These are phyloP conservation scores for Scatophagus argus DNA, from an alignment of 2,113 vertebrate genomes.

Conservation along the genomic window DNA sequence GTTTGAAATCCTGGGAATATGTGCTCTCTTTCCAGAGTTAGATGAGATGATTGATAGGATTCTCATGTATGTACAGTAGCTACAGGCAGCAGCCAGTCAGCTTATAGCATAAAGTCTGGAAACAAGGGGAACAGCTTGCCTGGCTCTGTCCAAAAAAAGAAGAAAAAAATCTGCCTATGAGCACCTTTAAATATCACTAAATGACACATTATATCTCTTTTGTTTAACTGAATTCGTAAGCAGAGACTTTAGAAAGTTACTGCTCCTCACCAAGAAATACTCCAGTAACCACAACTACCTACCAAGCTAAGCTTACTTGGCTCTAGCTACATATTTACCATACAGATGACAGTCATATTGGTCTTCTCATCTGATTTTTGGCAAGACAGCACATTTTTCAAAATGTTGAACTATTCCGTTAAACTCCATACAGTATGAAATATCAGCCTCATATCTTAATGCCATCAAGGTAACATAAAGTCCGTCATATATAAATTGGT, in stretches of 20 bases:
- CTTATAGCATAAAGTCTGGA: not conserved
- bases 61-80: not conserved
- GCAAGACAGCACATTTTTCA: not conserved
- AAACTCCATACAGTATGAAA: not conserved
- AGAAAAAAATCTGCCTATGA: not conserved
- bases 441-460: not conserved
- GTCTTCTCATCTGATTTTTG: not conserved
- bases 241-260: not conserved
- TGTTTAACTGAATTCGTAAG: not conserved
- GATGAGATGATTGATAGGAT: not conserved
- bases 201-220: not conserved
- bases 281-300: not conserved
- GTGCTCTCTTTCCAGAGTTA: too few species aligned
- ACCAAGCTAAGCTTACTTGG: not conserved
- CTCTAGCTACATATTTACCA: constrained; percentile 3
- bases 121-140: too few species aligned
- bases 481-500: not conserved
- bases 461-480: not conserved
- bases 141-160: not conserved
- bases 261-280: not conserved
- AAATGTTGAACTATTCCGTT: not conserved
- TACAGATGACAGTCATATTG: not conserved
- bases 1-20: not conserved
- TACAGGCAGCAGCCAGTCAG: not conserved
- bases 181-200: not conserved